Percentiles rank a stretch among this genome's conserved stretches.
These are phyloP conservation scores for Drosophila cardini DNA, from an alignment of 1,140 invertebrate genomes.

Conservation along the genomic window DNA sequence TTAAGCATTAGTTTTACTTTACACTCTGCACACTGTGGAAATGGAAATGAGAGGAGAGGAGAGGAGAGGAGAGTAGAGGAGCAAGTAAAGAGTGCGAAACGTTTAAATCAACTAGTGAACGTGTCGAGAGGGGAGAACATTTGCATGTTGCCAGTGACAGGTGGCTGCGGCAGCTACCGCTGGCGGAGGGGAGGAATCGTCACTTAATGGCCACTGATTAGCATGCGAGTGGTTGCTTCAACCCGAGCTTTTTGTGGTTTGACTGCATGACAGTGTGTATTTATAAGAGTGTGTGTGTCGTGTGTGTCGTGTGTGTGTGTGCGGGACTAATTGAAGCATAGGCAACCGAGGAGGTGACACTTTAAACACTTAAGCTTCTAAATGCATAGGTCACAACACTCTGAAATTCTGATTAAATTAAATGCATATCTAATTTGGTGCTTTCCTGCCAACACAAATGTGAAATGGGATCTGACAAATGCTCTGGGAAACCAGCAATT, in stretches of 20 bases:
- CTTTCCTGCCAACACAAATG: not conserved
- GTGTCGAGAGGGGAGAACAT: slow-evolving; percentile 39
- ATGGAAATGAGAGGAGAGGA: not conserved
- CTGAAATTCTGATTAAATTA: slow-evolving; percentile 58
- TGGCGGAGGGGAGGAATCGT: slow-evolving; percentile 28
- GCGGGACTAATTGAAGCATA: slow-evolving; percentile 64
- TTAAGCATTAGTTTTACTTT: slow-evolving; percentile 55
- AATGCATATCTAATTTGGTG: slow-evolving; percentile 52
- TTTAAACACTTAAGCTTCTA: slow-evolving; percentile 15
- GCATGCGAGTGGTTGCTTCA: slow-evolving; percentile 51
- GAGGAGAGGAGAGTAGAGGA: slow-evolving; percentile 9
- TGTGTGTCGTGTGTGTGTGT: slow-evolving; percentile 20
- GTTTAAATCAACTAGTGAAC: slow-evolving; percentile 67
- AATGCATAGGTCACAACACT: slow-evolving; percentile 40
- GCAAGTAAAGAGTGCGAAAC: slow-evolving; percentile 18
- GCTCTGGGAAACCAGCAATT: not conserved
- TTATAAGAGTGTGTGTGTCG: no score
- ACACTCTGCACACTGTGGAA: slow-evolving; percentile 38
- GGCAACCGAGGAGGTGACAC: slow-evolving; percentile 19
- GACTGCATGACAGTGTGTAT: slow-evolving; percentile 2
- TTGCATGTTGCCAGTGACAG: slow-evolving; percentile 62
- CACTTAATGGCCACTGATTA: slow-evolving; percentile 74
- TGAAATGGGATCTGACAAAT: slow-evolving; percentile 9
- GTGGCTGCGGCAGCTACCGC: slow-evolving; percentile 36
- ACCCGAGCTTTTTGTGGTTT: slow-evolving; percentile 6